A percentile compares a stretch with the other conserved stretches of the same genome.
Evolutionary conservation across 2,888 invertebrate genomes (phyloP).

Genomic region (Dynastes grantii): DNA sequence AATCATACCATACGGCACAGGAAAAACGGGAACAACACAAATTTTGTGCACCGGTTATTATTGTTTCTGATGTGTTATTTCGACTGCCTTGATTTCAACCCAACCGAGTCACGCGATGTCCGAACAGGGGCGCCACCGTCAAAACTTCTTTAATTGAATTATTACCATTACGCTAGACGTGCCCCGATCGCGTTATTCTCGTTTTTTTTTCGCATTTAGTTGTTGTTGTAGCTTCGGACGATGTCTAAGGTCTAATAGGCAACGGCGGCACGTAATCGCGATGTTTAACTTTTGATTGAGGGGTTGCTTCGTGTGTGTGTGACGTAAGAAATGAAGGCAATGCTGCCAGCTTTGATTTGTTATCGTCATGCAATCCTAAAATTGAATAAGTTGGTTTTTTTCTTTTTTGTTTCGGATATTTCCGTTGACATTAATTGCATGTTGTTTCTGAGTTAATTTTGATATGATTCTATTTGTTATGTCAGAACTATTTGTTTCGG

Average conservation of each 20-base stretch:
- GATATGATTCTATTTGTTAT: background rate
- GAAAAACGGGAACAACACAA: background rate
- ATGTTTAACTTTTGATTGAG: slow-evolving; percentile 3
- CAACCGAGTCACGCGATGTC: background rate
- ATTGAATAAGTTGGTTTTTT: background rate
- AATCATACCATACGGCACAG: background rate
- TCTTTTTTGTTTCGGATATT: background rate
- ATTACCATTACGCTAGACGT: background rate
- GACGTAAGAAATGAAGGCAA: background rate
- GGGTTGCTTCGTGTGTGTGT: background rate
- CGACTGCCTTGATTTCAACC: background rate
- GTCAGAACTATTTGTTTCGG: too few species aligned
- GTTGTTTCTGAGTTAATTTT: background rate
- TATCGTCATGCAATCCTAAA: slow-evolving; percentile 8
- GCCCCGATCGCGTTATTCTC: too few species aligned
- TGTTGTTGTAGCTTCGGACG: too few species aligned
- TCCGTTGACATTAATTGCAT: background rate
- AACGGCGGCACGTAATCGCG: too few species aligned
- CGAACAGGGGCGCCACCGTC: background rate
- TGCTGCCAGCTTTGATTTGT: background rate
- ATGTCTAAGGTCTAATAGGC: too few species aligned
- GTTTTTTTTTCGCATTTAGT: too few species aligned
- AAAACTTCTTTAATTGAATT: slow-evolving; percentile 10
- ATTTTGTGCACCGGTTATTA: background rate
- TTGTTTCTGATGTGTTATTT: slow-evolving; percentile 15